phyloP scores from a whole-genome alignment of 2,888 invertebrate species.

The Julus scandinavius region DNA sequence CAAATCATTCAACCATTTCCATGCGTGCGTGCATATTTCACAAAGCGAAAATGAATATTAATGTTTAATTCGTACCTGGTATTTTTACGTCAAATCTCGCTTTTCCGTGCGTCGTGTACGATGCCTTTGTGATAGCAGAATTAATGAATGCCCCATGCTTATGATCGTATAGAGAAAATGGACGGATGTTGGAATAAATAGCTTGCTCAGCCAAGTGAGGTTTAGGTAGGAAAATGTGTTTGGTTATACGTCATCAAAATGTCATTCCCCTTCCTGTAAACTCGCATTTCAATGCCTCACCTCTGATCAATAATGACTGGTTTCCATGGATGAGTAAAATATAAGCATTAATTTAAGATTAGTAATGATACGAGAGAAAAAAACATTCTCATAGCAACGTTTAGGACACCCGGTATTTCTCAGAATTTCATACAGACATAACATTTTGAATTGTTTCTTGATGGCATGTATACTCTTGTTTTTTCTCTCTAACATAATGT shows the following conservation, averaged over 20 bases:
- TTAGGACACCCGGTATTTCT: neutral
- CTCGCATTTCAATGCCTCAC: neutral
- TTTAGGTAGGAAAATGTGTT: neutral
- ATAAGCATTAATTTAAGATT: neutral
- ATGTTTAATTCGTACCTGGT: slow-evolving; percentile 22
- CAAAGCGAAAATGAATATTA: neutral
- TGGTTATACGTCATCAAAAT: neutral
- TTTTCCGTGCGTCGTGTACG: neutral
- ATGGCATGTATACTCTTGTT: neutral
- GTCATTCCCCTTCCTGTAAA: slow-evolving; percentile 4
- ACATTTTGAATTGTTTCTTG: neutral
- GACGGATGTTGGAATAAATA: neutral
- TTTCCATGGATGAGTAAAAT: neutral
- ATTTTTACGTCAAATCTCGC: neutral
- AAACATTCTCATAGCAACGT: neutral
- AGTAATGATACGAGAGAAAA: neutral
- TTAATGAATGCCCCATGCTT: neutral
- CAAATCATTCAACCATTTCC: neutral
- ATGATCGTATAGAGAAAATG: neutral
- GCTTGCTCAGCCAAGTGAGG: neutral
- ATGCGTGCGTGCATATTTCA: neutral
- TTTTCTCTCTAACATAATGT: too few relatives aligned
- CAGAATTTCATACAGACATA: neutral
- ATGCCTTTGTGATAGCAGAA: neutral
- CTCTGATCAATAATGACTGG: slow-evolving; percentile 1